Percentiles rank a stretch among this genome's conserved stretches.
phyloP scores from a whole-genome alignment of 2,113 vertebrate genomes.

The Psittacula cyanocephala region DNA sequence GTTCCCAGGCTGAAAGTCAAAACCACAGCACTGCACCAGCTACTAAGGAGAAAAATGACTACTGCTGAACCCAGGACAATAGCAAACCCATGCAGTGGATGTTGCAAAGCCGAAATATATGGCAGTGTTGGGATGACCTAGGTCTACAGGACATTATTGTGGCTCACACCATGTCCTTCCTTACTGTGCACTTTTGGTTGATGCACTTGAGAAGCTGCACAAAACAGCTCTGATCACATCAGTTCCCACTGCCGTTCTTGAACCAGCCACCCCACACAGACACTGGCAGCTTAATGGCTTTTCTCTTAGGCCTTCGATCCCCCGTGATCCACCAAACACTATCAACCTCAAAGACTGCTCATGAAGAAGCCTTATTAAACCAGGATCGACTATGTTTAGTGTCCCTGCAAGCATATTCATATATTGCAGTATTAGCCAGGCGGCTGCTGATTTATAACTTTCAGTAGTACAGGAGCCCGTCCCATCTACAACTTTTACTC shows the following conservation, averaged over 20 bases:
- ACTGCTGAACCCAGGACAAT: background rate
- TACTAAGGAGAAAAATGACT: background rate
- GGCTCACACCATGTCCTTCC: background rate
- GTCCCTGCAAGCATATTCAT: background rate
- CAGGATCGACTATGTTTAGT: fast-evolving
- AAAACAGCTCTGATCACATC: background rate
- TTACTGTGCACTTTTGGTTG: background rate
- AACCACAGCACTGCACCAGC: background rate
- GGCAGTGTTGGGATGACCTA: background rate
- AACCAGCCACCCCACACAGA: background rate
- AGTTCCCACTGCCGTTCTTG: background rate
- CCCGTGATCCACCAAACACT: background rate
- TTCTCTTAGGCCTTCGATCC: background rate
- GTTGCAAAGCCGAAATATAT: background rate
- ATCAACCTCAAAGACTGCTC: background rate
- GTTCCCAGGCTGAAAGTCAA: background rate
- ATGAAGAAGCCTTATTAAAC: background rate
- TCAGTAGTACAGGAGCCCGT: background rate
- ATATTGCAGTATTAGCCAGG: background rate
- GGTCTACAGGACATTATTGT: background rate
- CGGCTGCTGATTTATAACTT: background rate
- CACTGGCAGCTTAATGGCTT: background rate
- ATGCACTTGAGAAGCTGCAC: background rate
- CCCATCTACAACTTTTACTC: background rate
- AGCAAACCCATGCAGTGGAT: background rate